phyloP scores from a whole-genome alignment of 2,797 vertebrate genomes.

The Tenualosa thibaudeaui region DNA sequence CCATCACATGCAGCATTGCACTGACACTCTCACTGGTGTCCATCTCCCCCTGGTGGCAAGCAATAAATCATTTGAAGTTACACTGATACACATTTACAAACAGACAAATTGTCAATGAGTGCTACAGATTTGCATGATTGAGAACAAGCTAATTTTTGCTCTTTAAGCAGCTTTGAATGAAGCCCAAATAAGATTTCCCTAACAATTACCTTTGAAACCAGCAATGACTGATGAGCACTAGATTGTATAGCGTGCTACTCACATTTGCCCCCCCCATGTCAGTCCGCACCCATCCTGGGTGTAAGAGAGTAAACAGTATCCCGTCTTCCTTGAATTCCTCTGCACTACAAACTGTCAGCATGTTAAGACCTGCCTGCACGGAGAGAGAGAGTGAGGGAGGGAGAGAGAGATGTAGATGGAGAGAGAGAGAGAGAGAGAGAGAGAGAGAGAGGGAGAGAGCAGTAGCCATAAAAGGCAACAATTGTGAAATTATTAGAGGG shows the following conservation, averaged over 20 bases:
- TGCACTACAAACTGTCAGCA: slow-evolving; percentile 54
- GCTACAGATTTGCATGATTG: neutral
- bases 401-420: neutral
- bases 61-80: slow-evolving; percentile 32
- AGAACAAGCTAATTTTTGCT: no score
- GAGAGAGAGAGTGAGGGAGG: neutral
- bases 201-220: neutral
- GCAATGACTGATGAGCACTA: neutral
- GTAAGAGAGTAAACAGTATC: slow-evolving; percentile 58
- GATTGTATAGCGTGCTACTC: slow-evolving; percentile 23
- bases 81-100: neutral
- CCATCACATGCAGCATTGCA: slow-evolving; percentile 53
- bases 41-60: slow-evolving; percentile 53
- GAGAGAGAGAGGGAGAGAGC: neutral
- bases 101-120: no score
- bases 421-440: neutral
- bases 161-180: neutral
- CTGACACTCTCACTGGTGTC: slow-evolving; percentile 50
- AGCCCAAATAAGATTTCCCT: neutral
- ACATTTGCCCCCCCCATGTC: slow-evolving; percentile 60
- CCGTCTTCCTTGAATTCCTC: slow-evolving; percentile 53
- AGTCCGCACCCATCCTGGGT: slow-evolving; percentile 58
- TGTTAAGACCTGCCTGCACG: slow-evolving; percentile 54
- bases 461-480: neutral
- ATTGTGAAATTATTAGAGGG: neutral